Percentiles rank a stretch among this genome's conserved stretches.
These are phyloP conservation scores for Australoheros scitulus DNA, from an alignment of 2,113 vertebrate species.

Conservation along the genomic window DNA sequence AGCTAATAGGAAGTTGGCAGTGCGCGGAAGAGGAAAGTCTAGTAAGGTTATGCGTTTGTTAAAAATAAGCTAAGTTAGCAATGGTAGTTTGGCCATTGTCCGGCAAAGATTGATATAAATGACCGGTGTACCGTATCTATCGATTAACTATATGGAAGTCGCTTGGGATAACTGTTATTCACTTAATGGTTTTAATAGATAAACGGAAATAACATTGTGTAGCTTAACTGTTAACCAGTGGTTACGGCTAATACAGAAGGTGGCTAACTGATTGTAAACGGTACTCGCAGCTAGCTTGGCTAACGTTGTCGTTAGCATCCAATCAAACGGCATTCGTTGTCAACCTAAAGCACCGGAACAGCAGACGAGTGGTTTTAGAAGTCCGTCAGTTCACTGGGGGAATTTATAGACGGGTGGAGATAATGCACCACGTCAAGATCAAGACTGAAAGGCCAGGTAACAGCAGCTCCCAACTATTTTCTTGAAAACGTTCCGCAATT, in stretches of 20 bases:
- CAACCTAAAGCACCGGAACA: background rate
- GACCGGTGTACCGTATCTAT: background rate
- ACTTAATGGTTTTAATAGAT: background rate
- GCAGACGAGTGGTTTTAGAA: background rate
- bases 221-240: background rate
- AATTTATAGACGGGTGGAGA: background rate
- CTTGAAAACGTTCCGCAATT: background rate
- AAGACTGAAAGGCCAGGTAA: slow-evolving; percentile 85
- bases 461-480: background rate
- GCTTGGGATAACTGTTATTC: fast-evolving
- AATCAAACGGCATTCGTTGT: background rate
- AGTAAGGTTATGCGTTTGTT: background rate
- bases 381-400: background rate
- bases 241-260: slow-evolving; percentile 1
- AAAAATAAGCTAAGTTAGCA: slow-evolving; percentile 62
- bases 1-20: slow-evolving; percentile 39
- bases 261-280: slow-evolving; percentile 21
- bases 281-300: slow-evolving; percentile 11
- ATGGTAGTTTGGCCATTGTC: background rate
- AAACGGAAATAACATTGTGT: background rate
- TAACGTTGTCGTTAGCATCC: slow-evolving; percentile 10
- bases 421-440: slow-evolving; percentile 83
- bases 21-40: slow-evolving; percentile 85
- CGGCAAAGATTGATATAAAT: no score
- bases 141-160: background rate